Conservation (phyloP, 2,113 vertebrate genomes). For the Erythrolamprus reginae region DNA sequence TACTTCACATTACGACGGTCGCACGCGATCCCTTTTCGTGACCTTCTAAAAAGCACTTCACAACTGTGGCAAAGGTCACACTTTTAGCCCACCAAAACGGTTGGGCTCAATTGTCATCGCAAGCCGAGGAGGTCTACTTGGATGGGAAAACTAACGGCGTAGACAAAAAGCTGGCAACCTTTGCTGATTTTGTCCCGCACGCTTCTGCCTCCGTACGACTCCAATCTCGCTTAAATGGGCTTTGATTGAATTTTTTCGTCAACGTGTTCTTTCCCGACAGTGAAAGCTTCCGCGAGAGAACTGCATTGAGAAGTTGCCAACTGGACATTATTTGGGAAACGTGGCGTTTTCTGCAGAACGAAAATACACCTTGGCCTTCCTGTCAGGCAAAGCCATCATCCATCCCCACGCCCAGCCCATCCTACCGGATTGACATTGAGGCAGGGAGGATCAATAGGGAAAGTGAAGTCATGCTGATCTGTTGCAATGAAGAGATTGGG, state of each 20-base stretch:
- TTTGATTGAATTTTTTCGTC: background rate
- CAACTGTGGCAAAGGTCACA: background rate
- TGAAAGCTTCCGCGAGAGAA: background rate
- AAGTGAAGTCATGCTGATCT: background rate
- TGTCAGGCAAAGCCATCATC: background rate
- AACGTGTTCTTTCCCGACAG: background rate
- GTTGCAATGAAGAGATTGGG: background rate
- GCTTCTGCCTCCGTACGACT: background rate
- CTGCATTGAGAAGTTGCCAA: background rate
- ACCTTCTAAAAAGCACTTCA: background rate
- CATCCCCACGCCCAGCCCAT: background rate
- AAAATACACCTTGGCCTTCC: background rate
- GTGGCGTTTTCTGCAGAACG: background rate
- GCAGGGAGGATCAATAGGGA: background rate
- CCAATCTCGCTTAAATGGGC: background rate
- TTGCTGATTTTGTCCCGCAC: background rate
- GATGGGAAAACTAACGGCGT: rapidly evolving
- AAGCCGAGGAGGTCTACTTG: background rate
- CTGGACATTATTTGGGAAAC: background rate
- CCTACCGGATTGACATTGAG: background rate
- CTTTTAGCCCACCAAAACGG: background rate
- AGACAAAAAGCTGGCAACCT: background rate
- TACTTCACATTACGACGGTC: background rate
- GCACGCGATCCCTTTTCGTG: background rate
- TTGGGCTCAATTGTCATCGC: background rate